Percentiles rank a stretch among this genome's conserved stretches.
phyloP scores from a whole-genome alignment of 2,888 invertebrate genomes.

The Ormyrus thymus region DNA sequence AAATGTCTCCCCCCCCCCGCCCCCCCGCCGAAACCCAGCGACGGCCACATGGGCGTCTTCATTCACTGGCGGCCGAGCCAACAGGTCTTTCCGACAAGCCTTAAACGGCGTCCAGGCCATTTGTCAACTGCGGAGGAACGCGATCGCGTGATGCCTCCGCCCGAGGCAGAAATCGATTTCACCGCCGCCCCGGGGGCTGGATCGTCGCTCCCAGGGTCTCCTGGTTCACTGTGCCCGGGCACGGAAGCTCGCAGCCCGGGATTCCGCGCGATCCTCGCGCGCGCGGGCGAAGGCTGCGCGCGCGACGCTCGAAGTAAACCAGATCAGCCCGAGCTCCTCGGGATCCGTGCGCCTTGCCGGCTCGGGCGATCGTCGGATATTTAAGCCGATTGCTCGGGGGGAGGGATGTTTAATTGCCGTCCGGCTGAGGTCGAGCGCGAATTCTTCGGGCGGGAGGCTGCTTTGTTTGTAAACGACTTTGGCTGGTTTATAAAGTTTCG shows the following conservation, averaged over 20 bases:
- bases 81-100: slow-evolving; percentile 37
- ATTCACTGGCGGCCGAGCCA: slow-evolving; percentile 20
- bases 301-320: no score
- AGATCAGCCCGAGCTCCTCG: no score
- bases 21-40: not conserved
- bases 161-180: slow-evolving; percentile 1
- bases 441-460: no score
- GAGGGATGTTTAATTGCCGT: no score
- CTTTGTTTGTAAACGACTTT: no score
- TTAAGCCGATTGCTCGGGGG: no score
- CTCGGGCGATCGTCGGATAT: no score
- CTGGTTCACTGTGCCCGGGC: no score
- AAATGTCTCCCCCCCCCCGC: not conserved
- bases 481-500: no score
- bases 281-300: not conserved
- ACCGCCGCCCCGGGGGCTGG: not conserved
- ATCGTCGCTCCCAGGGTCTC: not conserved
- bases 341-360: no score
- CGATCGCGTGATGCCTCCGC: not conserved
- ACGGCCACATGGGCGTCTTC: slow-evolving; percentile 26
- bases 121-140: slow-evolving; percentile 32
- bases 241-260: not conserved
- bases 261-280: not conserved
- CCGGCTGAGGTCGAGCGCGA: no score
- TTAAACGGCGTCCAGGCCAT: slow-evolving; percentile 20